Evolutionary conservation across 1,140 invertebrate species (phyloP).

Genomic region (Neodiprion fabricii): DNA sequence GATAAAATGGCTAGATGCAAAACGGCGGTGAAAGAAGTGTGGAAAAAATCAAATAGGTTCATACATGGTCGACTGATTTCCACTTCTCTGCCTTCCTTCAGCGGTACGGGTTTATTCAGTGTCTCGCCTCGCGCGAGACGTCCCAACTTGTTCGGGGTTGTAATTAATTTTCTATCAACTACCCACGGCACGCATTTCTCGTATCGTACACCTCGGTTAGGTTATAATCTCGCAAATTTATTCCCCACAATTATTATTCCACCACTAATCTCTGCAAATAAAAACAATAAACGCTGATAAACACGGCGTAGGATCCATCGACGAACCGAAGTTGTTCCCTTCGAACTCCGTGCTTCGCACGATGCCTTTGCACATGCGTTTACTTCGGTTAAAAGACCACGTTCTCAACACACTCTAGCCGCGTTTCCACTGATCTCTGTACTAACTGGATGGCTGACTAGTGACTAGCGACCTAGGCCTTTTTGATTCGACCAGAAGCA

Average conservation of each 20-base stretch:
- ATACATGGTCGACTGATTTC: slow-evolving; percentile 35
- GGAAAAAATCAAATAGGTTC: slow-evolving; percentile 22
- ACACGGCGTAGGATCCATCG: slow-evolving; percentile 38
- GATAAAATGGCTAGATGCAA: slow-evolving; percentile 1
- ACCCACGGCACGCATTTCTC: slow-evolving; percentile 31
- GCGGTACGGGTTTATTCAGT: slow-evolving; percentile 11
- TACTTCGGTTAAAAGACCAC: slow-evolving; percentile 12
- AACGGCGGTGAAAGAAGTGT: background rate
- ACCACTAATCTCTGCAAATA: slow-evolving; percentile 18
- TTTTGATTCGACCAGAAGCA: too few species aligned
- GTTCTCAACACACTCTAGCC: background rate
- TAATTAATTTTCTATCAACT: slow-evolving; percentile 36
- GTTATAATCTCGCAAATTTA: slow-evolving; percentile 24
- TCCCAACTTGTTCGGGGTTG: slow-evolving; percentile 13
- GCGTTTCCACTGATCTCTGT: too few species aligned
- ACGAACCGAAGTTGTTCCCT: slow-evolving; percentile 31
- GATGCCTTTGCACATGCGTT: slow-evolving; percentile 34
- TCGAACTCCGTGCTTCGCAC: slow-evolving; percentile 23
- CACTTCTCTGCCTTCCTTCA: slow-evolving; percentile 28
- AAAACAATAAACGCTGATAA: slow-evolving; percentile 33
- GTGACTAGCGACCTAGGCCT: too few species aligned
- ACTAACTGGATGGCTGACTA: too few species aligned
- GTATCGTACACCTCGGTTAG: slow-evolving; percentile 20
- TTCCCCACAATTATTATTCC: slow-evolving; percentile 22
- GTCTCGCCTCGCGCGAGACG: slow-evolving; percentile 15